These are phyloP conservation scores for Botia kubotai DNA, from an alignment of 2,797 vertebrate genomes.

Conservation along the genomic window DNA sequence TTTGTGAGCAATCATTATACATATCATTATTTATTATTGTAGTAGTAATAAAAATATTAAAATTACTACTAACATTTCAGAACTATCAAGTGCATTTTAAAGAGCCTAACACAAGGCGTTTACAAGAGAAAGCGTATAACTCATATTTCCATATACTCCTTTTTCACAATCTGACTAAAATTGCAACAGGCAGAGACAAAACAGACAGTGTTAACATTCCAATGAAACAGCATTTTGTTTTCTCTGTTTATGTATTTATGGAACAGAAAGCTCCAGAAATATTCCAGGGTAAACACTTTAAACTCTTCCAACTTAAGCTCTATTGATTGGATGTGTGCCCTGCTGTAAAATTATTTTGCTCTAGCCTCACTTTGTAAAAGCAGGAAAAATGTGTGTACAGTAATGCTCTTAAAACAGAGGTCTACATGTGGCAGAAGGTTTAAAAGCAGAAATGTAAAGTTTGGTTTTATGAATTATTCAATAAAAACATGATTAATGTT, in stretches of 20 bases:
- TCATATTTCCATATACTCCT: constrained; percentile 9
- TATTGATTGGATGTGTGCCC: background rate
- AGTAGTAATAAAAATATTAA: constrained; percentile 55
- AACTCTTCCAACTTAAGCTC: background rate
- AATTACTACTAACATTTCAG: constrained; percentile 58
- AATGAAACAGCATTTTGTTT: background rate
- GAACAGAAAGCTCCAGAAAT: background rate
- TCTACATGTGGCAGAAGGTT: background rate
- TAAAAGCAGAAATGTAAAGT: constrained; percentile 10
- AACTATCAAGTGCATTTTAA: constrained; percentile 66
- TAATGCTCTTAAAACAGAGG: background rate
- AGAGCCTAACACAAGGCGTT: constrained; percentile 55
- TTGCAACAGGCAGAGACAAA: constrained; percentile 40
- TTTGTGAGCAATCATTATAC: constrained; percentile 65
- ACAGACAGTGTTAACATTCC: constrained; percentile 1
- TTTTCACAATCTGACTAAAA: constrained; percentile 5
- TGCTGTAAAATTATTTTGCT: background rate
- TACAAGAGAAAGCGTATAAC: constrained; percentile 41
- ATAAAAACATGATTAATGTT: too few species aligned
- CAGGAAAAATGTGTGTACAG: too few species aligned
- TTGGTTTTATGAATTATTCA: too few species aligned
- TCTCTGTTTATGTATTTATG: background rate
- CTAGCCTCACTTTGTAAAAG: too few species aligned
- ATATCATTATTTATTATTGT: constrained; percentile 66
- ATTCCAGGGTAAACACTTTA: background rate